Conservation (phyloP, 2,113 vertebrate genomes). For the Grus americana region DNA sequence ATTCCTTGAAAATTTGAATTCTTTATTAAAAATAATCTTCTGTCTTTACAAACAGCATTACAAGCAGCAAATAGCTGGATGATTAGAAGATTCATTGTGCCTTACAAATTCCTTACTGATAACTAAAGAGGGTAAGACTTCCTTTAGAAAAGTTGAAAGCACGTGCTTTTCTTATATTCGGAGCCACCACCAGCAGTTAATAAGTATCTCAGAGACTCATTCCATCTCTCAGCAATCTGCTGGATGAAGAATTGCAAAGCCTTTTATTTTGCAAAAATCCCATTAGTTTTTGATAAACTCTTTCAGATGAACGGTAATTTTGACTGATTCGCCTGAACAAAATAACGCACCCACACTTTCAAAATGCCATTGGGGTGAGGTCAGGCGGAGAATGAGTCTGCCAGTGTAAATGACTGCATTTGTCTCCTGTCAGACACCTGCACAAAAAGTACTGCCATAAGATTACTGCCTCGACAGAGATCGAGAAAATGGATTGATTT, state of each 20-base stretch:
- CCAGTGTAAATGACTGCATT: constrained; percentile 20
- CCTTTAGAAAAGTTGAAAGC: background rate
- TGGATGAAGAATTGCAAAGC: constrained; percentile 1
- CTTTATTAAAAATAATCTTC: background rate
- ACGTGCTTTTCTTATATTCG: background rate
- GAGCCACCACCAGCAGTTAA: background rate
- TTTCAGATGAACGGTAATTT: constrained; percentile 31
- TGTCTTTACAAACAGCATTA: background rate
- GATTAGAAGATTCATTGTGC: background rate
- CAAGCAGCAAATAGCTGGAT: background rate
- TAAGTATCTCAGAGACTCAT: constrained; percentile 4
- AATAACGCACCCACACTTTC: background rate
- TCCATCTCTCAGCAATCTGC: constrained; percentile 18
- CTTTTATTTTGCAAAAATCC: constrained; percentile 39
- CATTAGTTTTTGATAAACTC: constrained; percentile 37
- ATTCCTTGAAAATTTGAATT: background rate
- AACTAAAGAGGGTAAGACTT: background rate
- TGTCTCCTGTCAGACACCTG: constrained; percentile 9
- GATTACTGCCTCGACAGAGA: background rate
- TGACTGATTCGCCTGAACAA: constrained; percentile 55
- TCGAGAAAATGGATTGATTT: background rate
- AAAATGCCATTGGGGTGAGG: constrained; percentile 36
- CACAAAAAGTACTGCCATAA: background rate
- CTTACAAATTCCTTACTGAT: background rate
- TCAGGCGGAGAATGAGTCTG: constrained; percentile 61